Percentiles rank a stretch among this genome's conserved stretches.
Evolutionary conservation across 2,888 invertebrate species (phyloP).

Genomic region (Zonitis immaculata): DNA sequence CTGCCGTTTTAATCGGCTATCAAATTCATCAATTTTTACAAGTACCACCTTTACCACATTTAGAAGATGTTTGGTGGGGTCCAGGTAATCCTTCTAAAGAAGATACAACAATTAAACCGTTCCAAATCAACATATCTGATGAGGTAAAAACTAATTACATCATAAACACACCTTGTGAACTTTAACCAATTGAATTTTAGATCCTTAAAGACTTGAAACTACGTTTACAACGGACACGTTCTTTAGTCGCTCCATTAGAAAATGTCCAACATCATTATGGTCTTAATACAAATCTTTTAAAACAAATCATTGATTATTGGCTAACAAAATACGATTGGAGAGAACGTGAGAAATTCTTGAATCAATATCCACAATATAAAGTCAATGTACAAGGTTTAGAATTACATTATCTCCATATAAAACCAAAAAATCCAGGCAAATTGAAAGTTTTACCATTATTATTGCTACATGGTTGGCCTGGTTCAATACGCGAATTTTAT

Average conservation of each 20-base stretch:
- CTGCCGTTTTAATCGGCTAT: neutral
- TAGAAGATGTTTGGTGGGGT: constrained; percentile 58
- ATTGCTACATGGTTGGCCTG: constrained; percentile 82
- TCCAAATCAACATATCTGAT: constrained; percentile 57
- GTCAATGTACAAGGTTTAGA: constrained; percentile 67
- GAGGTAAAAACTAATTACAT: constrained; percentile 50
- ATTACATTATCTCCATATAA: constrained; percentile 64
- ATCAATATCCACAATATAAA: constrained; percentile 63
- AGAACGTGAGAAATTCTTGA: constrained; percentile 57
- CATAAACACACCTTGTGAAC: neutral
- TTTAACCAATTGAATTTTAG: neutral
- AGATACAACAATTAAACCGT: constrained; percentile 56
- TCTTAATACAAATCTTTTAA: constrained; percentile 51
- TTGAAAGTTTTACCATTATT: constrained; percentile 58
- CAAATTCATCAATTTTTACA: constrained; percentile 7
- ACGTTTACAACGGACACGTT: neutral
- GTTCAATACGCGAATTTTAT: constrained; percentile 75
- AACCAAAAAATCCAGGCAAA: constrained; percentile 45
- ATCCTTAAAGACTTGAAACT: neutral
- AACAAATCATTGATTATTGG: constrained; percentile 73
- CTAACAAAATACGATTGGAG: constrained; percentile 64
- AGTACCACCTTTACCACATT: constrained; percentile 30
- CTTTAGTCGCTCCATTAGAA: neutral
- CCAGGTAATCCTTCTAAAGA: constrained; percentile 49
- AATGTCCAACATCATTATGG: neutral